phyloP scores from a whole-genome alignment of 1,140 invertebrate species.

The Acromyrmex heyeri region DNA sequence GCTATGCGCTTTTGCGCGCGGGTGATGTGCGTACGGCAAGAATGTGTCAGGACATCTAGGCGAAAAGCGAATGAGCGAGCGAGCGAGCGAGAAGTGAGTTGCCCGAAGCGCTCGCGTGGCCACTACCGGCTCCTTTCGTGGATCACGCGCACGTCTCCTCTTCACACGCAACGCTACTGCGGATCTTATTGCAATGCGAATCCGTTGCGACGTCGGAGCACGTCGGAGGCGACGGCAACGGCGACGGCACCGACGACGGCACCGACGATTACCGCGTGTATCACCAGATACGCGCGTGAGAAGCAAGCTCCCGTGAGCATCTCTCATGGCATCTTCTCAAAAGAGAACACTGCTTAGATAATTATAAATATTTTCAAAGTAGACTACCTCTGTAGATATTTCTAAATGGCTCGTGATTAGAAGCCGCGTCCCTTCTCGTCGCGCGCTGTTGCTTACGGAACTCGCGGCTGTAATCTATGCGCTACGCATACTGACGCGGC shows the following conservation, averaged over 20 bases:
- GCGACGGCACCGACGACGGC: background rate
- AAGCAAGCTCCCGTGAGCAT: conserved; percentile 21
- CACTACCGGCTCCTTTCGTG: conserved; percentile 68
- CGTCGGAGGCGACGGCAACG: background rate
- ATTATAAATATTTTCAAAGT: conserved; percentile 42
- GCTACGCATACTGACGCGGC: conserved; percentile 22
- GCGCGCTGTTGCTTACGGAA: background rate
- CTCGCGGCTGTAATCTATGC: conserved; percentile 23
- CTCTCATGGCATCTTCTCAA: background rate
- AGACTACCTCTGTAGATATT: conserved; percentile 17
- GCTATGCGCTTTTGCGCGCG: conserved; percentile 2
- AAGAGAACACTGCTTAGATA: background rate
- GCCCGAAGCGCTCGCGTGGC: conserved; percentile 82
- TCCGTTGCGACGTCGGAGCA: conserved; percentile 34
- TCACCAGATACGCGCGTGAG: conserved; percentile 40
- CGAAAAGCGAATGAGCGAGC: conserved; percentile 35
- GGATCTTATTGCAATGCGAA: conserved; percentile 40
- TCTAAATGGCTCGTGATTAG: conserved; percentile 43
- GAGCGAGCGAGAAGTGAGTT: conserved; percentile 68
- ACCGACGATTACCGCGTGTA: conserved; percentile 49
- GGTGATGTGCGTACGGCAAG: conserved; percentile 23
- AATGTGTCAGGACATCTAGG: conserved; percentile 66
- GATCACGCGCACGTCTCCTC: conserved; percentile 72
- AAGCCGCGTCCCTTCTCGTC: background rate
- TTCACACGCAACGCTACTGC: conserved; percentile 71